phyloP scores from a whole-genome alignment of 2,113 vertebrate species.

The Alaudala cheleensis region DNA sequence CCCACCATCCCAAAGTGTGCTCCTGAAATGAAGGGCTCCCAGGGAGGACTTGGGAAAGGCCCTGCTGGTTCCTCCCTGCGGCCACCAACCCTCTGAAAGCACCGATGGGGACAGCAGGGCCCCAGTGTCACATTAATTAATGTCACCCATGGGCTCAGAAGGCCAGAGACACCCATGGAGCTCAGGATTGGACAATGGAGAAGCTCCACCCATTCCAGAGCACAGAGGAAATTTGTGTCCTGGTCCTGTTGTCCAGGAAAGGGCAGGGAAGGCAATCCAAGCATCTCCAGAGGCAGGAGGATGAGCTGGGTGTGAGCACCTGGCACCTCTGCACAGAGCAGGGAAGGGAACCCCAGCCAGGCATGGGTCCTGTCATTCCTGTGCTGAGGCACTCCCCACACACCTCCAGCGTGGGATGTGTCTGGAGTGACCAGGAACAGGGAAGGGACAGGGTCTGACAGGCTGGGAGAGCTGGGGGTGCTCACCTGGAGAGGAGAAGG shows the following conservation, averaged over 20 bases:
- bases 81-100: background rate
- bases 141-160: accelerated
- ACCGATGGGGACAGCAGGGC: background rate
- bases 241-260: background rate
- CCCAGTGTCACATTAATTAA: background rate
- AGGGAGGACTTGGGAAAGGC: background rate
- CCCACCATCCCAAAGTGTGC: accelerated
- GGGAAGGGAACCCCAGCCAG: background rate
- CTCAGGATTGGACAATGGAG: background rate
- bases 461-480: background rate
- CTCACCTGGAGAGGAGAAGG: background rate
- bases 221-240: accelerated
- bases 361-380: background rate
- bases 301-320: background rate
- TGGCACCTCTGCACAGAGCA: background rate
- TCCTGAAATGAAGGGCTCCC: background rate
- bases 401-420: too few species aligned
- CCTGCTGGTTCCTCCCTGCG: background rate
- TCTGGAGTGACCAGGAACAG: too few species aligned
- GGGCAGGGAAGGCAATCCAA: background rate
- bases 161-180: background rate
- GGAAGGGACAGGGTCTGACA: background rate
- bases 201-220: background rate
- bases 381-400: background rate
- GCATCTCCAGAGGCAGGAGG: background rate